phyloP scores from a whole-genome alignment of 2,888 invertebrate genomes.

The Dynastes hyllus region DNA sequence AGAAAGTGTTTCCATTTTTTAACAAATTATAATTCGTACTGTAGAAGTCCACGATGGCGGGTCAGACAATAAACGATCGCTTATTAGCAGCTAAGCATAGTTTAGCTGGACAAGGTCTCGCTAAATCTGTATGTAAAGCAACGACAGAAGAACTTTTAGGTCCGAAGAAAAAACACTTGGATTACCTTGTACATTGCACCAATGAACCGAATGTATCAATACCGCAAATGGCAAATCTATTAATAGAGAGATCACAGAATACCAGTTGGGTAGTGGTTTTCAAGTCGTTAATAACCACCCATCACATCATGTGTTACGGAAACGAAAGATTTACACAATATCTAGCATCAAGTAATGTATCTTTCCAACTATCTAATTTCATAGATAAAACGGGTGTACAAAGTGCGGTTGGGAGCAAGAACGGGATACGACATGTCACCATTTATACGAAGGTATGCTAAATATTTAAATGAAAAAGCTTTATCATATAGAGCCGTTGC shows the following conservation, averaged over 20 bases:
- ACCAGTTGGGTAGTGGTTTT: slow-evolving; percentile 99
- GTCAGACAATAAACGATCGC: slow-evolving; percentile 99
- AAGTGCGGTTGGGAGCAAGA: slow-evolving; percentile 84
- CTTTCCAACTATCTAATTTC: slow-evolving; percentile 98
- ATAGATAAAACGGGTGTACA: slow-evolving; percentile 98
- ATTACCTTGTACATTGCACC: slow-evolving; percentile 99
- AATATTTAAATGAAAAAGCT: slow-evolving; percentile 99
- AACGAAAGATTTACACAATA: slow-evolving; percentile 99
- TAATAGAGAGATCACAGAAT: slow-evolving; percentile 98
- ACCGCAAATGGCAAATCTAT: slow-evolving; percentile 98
- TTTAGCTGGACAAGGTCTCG: slow-evolving; percentile 98
- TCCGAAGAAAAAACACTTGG: slow-evolving; percentile 99
- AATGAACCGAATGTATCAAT: slow-evolving; percentile 99
- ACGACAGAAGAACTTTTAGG: slow-evolving; percentile 99
- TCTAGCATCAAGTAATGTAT: slow-evolving; percentile 99
- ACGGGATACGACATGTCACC: slow-evolving; percentile 98
- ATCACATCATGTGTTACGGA: slow-evolving; percentile 99
- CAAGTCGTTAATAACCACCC: slow-evolving; percentile 98
- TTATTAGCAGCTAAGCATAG: slow-evolving; percentile 98
- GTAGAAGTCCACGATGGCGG: slow-evolving; percentile 79
- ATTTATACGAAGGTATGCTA: slow-evolving; percentile 98
- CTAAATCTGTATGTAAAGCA: slow-evolving; percentile 99
- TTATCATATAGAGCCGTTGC: slow-evolving; percentile 98
- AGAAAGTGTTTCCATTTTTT: slow-evolving; percentile 44
- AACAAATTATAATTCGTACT: slow-evolving; percentile 29